Evolutionary conservation across 1,140 invertebrate genomes (phyloP).

Genomic region (Drosophila leontia): DNA sequence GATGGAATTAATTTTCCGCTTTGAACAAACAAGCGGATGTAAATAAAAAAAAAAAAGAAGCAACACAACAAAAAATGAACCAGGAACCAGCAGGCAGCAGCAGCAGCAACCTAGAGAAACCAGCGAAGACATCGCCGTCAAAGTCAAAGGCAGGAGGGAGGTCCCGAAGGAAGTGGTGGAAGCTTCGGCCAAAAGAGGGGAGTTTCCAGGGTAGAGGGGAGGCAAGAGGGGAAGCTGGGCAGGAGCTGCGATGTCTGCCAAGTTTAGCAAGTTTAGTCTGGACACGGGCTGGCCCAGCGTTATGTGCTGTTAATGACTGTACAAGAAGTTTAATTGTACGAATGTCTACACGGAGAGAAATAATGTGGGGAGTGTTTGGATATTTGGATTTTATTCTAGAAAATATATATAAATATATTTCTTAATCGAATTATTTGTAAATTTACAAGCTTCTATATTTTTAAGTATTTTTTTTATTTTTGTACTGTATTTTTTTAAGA

Average conservation of each 20-base stretch:
- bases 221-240: background rate
- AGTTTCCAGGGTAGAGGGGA: background rate
- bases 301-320: slow-evolving; percentile 82
- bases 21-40: slow-evolving; percentile 85
- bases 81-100: slow-evolving; percentile 20
- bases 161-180: slow-evolving; percentile 24
- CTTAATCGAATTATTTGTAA: background rate
- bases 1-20: slow-evolving; percentile 85
- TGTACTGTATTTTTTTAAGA: too few species aligned
- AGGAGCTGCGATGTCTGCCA: slow-evolving; percentile 58
- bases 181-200: slow-evolving; percentile 15
- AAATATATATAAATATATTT: background rate
- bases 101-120: slow-evolving; percentile 33
- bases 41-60: slow-evolving; percentile 77
- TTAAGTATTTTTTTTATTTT: too few species aligned
- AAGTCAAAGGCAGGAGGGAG: slow-evolving; percentile 32
- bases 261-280: slow-evolving; percentile 66
- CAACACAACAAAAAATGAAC: slow-evolving; percentile 26
- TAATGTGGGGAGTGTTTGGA: background rate
- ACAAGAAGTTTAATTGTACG: slow-evolving; percentile 80
- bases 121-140: slow-evolving; percentile 43
- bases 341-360: slow-evolving; percentile 32
- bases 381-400: rapidly evolving
- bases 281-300: slow-evolving; percentile 59
- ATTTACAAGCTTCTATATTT: too few species aligned